These are phyloP conservation scores for Cryptomyrus ogoouensis DNA, from an alignment of 2,113 vertebrate genomes.

Conservation along the genomic window DNA sequence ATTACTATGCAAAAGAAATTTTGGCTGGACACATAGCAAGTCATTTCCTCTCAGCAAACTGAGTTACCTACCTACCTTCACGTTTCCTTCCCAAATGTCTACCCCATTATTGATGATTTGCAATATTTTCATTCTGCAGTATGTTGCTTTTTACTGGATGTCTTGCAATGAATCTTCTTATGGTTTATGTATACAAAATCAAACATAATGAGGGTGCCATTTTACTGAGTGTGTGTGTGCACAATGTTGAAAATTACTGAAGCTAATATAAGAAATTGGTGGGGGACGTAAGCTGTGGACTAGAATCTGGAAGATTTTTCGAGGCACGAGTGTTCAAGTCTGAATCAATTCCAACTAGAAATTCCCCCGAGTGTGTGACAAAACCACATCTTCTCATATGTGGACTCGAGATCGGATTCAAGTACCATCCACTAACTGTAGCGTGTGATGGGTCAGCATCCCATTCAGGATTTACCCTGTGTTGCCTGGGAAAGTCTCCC, in stretches of 20 bases:
- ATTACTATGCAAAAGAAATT: not conserved
- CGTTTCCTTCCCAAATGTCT: not conserved
- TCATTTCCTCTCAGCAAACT: not conserved
- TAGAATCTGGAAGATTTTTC: not conserved
- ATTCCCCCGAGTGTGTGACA: not conserved
- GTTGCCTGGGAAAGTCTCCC: not conserved
- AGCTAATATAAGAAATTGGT: not conserved
- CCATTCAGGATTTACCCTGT: not conserved
- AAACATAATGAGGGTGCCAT: not conserved
- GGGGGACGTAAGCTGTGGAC: not conserved
- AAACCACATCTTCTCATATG: not conserved
- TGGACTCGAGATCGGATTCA: not conserved
- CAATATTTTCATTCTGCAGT: not conserved
- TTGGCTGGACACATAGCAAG: not conserved
- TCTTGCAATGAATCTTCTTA: not conserved
- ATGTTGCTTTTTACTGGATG: not conserved
- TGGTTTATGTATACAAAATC: not conserved
- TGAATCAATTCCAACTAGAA: not conserved
- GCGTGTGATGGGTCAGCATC: not conserved
- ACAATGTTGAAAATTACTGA: not conserved
- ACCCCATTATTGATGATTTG: not conserved
- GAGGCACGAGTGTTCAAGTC: not conserved
- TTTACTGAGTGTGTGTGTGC: not conserved
- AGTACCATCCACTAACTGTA: not conserved
- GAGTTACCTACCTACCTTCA: not conserved